Percentiles rank a stretch among this genome's conserved stretches.
Conservation (phyloP, 2,797 vertebrate species). For the Myripristis murdjan region DNA sequence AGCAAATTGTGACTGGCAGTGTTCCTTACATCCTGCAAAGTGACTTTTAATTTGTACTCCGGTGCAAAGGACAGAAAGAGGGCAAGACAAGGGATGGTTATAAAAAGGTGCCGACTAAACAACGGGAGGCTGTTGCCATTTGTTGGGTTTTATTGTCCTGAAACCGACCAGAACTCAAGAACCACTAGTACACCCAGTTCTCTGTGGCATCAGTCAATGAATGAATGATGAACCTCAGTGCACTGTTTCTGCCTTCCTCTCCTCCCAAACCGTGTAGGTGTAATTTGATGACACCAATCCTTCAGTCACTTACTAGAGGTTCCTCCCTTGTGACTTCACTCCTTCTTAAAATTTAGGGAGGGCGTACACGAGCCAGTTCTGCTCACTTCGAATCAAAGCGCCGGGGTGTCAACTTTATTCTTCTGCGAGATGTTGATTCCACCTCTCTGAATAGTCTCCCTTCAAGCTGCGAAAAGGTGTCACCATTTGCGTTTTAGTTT, state of each 20-base stretch:
- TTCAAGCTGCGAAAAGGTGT: background rate
- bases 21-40: slow-evolving; percentile 20
- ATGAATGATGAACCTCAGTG: slow-evolving; percentile 70
- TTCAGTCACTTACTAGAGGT: slow-evolving; percentile 72
- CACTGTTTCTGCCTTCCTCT: slow-evolving; percentile 34
- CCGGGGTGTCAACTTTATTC: slow-evolving; percentile 32
- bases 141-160: slow-evolving; percentile 50
- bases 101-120: slow-evolving; percentile 7
- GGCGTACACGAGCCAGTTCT: slow-evolving; percentile 14
- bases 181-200: slow-evolving; percentile 17
- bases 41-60: slow-evolving; percentile 29
- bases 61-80: background rate
- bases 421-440: background rate
- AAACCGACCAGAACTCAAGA: slow-evolving; percentile 31
- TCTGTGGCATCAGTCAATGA: slow-evolving; percentile 46
- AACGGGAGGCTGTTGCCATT: slow-evolving; percentile 39
- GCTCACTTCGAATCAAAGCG: slow-evolving; percentile 42
- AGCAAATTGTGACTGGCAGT: slow-evolving; percentile 11
- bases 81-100: background rate
- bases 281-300: slow-evolving; percentile 71
- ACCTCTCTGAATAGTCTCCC: slow-evolving; percentile 37
- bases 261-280: slow-evolving; percentile 59
- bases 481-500: background rate
- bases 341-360: slow-evolving; percentile 37
- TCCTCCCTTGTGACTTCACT: slow-evolving; percentile 56